Evolutionary conservation across 2,888 invertebrate species (phyloP).

Genomic region (Schizaphis graminum): DNA sequence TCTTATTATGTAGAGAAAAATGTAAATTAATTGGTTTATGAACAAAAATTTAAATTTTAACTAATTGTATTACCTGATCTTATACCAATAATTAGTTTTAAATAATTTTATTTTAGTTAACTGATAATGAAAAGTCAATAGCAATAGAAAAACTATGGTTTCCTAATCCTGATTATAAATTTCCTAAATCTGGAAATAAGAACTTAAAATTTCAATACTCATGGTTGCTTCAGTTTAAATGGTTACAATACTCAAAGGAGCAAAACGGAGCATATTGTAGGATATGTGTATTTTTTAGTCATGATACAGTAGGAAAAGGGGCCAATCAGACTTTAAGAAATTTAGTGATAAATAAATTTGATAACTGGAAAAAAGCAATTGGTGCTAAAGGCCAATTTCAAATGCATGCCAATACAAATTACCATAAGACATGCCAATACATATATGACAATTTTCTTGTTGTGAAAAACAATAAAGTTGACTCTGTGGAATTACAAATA

Average conservation of each 20-base stretch:
- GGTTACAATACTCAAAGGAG: neutral
- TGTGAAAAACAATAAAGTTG: neutral
- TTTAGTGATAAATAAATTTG: neutral
- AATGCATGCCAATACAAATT: neutral
- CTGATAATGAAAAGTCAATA: neutral
- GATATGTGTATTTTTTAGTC: neutral
- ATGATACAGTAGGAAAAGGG: neutral
- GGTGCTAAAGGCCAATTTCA: neutral
- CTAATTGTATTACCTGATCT: neutral
- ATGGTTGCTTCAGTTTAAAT: neutral
- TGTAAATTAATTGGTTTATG: neutral
- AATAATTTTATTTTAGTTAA: constrained; percentile 15
- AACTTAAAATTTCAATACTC: constrained; percentile 20
- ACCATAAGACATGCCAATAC: neutral
- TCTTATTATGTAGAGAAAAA: neutral
- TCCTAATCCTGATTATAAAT: neutral
- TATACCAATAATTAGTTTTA: neutral
- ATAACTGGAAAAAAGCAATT: neutral
- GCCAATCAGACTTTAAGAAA: neutral
- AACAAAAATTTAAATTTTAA: neutral
- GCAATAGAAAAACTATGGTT: neutral
- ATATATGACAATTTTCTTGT: neutral
- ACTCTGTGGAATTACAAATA: neutral
- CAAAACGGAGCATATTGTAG: neutral
- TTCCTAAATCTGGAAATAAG: constrained; percentile 6